A percentile compares a stretch with the other conserved stretches of the same genome.
These are phyloP conservation scores for Ernsta delagoae DNA, from an alignment of 2,888 invertebrate genomes.

Conservation along the genomic window DNA sequence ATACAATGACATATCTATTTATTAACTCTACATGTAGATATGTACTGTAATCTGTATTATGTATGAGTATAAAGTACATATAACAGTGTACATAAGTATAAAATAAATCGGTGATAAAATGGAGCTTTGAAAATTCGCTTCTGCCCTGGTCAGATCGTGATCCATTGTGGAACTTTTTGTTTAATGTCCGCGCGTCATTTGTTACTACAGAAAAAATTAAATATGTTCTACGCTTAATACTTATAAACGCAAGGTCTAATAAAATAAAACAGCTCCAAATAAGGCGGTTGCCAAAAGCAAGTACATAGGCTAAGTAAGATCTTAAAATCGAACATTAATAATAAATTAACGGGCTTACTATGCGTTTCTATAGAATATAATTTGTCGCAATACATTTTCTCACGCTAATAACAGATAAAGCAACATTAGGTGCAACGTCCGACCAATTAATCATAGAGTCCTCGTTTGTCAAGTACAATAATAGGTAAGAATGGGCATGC, in stretches of 20 bases:
- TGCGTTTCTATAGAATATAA: conserved; percentile 4
- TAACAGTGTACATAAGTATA: too few relatives aligned
- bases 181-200: not conserved
- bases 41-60: too few relatives aligned
- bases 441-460: conserved; percentile 33
- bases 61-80: too few relatives aligned
- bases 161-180: not conserved
- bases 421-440: conserved; percentile 23
- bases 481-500: conserved; percentile 21
- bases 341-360: conserved; percentile 6
- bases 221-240: too few relatives aligned
- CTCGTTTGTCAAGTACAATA: conserved; percentile 34
- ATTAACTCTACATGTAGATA: too few relatives aligned
- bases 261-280: too few relatives aligned
- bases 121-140: too few relatives aligned
- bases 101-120: too few relatives aligned
- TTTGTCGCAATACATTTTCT: conserved; percentile 32
- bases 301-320: not conserved
- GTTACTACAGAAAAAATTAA: too few relatives aligned
- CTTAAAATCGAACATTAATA: conserved; percentile 12
- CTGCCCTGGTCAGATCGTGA: not conserved
- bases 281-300: too few relatives aligned
- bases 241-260: too few relatives aligned
- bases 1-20: too few relatives aligned
- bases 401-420: conserved; percentile 29